phyloP scores from a whole-genome alignment of 1,140 invertebrate species.

The Melanaphis sacchari region DNA sequence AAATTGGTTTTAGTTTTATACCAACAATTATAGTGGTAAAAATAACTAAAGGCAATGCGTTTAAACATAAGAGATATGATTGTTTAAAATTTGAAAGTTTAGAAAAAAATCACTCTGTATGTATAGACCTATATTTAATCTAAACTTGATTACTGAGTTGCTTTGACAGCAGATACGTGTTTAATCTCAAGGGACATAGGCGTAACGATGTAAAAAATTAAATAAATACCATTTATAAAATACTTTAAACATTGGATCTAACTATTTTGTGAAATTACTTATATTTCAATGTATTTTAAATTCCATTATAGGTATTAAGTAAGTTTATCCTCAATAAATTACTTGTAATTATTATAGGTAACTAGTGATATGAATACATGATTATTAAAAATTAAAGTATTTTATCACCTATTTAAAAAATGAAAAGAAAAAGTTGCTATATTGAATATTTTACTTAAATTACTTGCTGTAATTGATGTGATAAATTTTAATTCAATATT shows the following conservation, averaged over 20 bases:
- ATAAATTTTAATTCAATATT: background rate
- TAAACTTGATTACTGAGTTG: background rate
- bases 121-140: background rate
- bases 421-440: no score
- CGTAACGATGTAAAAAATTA: background rate
- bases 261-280: background rate
- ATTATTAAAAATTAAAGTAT: no score
- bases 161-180: background rate
- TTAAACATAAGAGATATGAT: background rate
- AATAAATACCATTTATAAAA: background rate
- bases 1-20: background rate
- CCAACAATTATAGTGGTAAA: background rate
- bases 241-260: background rate
- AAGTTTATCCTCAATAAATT: background rate
- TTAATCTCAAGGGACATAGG: slow-evolving; percentile 8
- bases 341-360: background rate
- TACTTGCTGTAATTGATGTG: no score
- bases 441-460: background rate
- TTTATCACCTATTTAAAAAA: no score
- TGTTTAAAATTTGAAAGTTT: no score
- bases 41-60: background rate
- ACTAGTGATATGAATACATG: background rate
- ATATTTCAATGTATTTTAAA: background rate
- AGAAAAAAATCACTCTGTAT: background rate
- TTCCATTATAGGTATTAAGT: background rate